Evolutionary conservation across 2,797 vertebrate genomes (phyloP).

Genomic region (Lagocephalus sceleratus): DNA sequence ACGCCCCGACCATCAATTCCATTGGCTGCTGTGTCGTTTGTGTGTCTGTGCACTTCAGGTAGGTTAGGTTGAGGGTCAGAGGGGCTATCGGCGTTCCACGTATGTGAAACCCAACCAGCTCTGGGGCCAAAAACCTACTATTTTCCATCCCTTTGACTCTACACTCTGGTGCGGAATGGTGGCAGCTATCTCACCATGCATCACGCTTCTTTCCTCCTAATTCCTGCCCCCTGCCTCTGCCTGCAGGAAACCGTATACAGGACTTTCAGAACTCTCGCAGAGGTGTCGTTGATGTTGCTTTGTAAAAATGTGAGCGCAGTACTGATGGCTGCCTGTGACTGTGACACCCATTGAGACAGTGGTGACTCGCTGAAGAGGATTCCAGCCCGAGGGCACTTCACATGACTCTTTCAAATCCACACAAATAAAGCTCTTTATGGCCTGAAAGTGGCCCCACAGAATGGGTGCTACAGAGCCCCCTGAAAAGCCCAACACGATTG

Average conservation of each 20-base stretch:
- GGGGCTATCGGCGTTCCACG: slow-evolving; percentile 19
- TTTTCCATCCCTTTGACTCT: slow-evolving; percentile 34
- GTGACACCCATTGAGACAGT: slow-evolving; percentile 90
- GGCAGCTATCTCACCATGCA: slow-evolving; percentile 15
- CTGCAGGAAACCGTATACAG: slow-evolving; percentile 78
- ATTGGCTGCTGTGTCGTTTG: slow-evolving; percentile 26
- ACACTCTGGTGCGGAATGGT: slow-evolving; percentile 3
- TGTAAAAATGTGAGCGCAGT: slow-evolving; percentile 93
- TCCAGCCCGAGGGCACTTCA: slow-evolving; percentile 91
- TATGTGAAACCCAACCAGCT: slow-evolving; percentile 46
- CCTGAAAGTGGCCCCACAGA: slow-evolving; percentile 96
- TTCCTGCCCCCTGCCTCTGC: slow-evolving; percentile 18
- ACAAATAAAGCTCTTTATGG: slow-evolving; percentile 98
- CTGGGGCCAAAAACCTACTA: slow-evolving; percentile 76
- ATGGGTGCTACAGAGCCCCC: slow-evolving; percentile 77
- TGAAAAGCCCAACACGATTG: slow-evolving; percentile 95
- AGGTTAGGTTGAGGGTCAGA: slow-evolving; percentile 31
- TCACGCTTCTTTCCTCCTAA: slow-evolving; percentile 4
- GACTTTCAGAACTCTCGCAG: slow-evolving; percentile 65
- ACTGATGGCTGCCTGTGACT: slow-evolving; percentile 86
- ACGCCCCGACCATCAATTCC: slow-evolving; percentile 71
- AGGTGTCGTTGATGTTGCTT: slow-evolving; percentile 72
- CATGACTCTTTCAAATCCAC: slow-evolving; percentile 97
- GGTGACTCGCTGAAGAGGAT: slow-evolving; percentile 93
- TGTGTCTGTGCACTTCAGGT: slow-evolving; percentile 46